Conservation (phyloP, 2,888 invertebrate species). For the Dilophus febrilis region DNA sequence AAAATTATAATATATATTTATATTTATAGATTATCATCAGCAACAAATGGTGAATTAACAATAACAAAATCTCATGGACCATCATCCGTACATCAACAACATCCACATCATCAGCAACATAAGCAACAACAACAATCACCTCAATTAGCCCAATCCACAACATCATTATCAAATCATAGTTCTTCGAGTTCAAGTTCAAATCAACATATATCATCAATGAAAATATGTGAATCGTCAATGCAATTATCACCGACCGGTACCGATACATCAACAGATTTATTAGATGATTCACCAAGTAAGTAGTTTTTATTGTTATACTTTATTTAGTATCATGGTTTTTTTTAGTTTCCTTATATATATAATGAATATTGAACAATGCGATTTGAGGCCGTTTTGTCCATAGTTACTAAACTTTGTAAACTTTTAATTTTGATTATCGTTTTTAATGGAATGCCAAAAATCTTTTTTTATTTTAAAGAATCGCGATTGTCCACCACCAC, state of each 20-base stretch:
- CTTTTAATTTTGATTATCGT: too few species aligned
- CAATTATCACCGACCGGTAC: constrained; percentile 44
- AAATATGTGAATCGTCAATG: constrained; percentile 44
- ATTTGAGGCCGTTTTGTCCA: too few species aligned
- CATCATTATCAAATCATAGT: constrained; percentile 12
- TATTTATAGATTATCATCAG: constrained; percentile 44
- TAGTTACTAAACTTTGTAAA: too few species aligned
- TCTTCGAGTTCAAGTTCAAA: constrained; percentile 10
- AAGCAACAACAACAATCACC: constrained; percentile 14
- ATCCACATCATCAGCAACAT: constrained; percentile 6
- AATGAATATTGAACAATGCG: too few species aligned
- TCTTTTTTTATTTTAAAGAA: not conserved
- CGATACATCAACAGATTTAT: constrained; percentile 45
- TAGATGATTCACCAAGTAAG: constrained; percentile 76
- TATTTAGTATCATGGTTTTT: too few species aligned
- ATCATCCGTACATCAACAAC: constrained; percentile 20
- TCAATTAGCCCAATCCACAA: constrained; percentile 15
- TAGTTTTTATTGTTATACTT: too few species aligned
- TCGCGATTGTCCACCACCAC: not conserved
- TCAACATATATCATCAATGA: constrained; percentile 25
- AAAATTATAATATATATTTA: constrained; percentile 8
- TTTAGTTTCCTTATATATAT: too few species aligned
- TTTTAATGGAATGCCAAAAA: not conserved
- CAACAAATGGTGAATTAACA: constrained; percentile 66
- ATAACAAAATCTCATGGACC: constrained; percentile 59